Conservation (phyloP, 2,888 invertebrate genomes). For the Flexamia atlantica region DNA sequence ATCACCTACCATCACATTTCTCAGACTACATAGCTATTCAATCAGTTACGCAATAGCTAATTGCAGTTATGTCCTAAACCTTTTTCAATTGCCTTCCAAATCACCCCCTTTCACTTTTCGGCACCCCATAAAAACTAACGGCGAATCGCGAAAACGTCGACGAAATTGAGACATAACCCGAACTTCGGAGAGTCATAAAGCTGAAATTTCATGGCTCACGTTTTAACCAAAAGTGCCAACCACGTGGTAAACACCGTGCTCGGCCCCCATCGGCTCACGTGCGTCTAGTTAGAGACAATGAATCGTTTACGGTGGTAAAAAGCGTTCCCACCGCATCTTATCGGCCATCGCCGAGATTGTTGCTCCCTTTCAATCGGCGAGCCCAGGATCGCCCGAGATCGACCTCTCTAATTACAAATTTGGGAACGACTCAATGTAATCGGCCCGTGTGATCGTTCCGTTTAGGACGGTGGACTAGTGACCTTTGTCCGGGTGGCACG, state of each 20-base stretch:
- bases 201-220: constrained; percentile 14
- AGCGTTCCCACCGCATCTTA: constrained; percentile 35
- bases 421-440: constrained; percentile 23
- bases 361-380: constrained; percentile 30
- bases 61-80: no score
- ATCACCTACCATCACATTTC: no score
- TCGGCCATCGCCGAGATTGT: not conserved
- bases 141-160: not conserved
- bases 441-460: not conserved
- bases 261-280: not conserved
- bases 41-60: no score
- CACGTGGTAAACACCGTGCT: constrained; percentile 3
- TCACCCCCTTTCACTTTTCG: not conserved
- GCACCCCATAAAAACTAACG: not conserved
- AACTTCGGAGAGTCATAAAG: constrained; percentile 38
- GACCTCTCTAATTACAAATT: constrained; percentile 30
- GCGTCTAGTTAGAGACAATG: constrained; percentile 35
- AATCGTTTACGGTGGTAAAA: constrained; percentile 12
- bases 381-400: constrained; percentile 13
- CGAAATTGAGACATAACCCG: constrained; percentile 32
- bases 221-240: constrained; percentile 29
- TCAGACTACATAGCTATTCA: no score
- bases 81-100: no score
- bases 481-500: constrained; percentile 28
- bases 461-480: constrained; percentile 13